Base-by-base conservation (phyloP, 2,797 vertebrate species). In the Sebastes itinus region DNA sequence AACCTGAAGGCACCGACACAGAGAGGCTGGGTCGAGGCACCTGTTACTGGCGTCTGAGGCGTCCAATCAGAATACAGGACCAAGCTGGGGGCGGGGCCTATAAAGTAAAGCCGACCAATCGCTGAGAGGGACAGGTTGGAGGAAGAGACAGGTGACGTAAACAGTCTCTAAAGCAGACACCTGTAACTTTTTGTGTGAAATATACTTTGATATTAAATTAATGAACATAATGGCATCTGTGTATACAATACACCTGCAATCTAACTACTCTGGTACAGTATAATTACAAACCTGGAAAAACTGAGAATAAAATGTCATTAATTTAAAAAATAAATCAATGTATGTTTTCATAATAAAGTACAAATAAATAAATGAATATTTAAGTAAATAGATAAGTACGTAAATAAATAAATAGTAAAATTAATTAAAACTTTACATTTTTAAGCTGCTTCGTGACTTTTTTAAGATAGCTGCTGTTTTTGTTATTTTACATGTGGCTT, bases 101-200 rank as follows among this genome's bases (percentile, higher is more conserved):
- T 4, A 6, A 46, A 42, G 4, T n/a, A 18, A 1, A 16, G 72
- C 61, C 13, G 56, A 77, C 93, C 93, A 94, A 95, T 95, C 66
- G 18, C 4, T 8, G 7, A 16, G 2, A 18, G 27, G 59, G 13
- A 76, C 64, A 78, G 72, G 60, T 76, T 75, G 22, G 33, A 1
- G 16, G 55, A 58, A 59, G 72, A 77, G 88, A 85, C 89, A 94
- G 92, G 92, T 93, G 86, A 89, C 80, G 69, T 71, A 76, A n/a
- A 18, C 63, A 11, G 2, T 20, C 23, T 38, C 9, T 4, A 8
- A 25, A 25, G 4, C 4, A 7, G 22, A 75, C 22, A 62, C 61
- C 65, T 33, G 22, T 1, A 59, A 54, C 25, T 69, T 32, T 42
- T 7, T 35, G 42, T 46, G 42, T 46, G 0, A 18, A 46, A 0